These are phyloP conservation scores for Opisthograptis luteolata DNA, from an alignment of 2,888 invertebrate species.

Conservation along the genomic window DNA sequence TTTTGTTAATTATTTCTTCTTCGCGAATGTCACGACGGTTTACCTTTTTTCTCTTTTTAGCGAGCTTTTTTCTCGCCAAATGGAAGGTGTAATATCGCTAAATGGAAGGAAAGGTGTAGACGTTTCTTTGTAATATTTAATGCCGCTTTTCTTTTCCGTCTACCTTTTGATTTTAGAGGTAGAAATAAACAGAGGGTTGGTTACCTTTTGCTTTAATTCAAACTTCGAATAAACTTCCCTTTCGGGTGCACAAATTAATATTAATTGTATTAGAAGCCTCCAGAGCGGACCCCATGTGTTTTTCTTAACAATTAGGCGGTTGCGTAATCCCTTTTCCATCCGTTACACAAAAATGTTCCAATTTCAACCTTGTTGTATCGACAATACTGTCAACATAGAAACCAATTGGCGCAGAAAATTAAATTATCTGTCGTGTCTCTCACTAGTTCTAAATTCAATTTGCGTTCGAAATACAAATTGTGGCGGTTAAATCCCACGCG, in stretches of 20 bases:
- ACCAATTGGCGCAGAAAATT: slow-evolving; percentile 50
- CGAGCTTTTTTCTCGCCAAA: slow-evolving; percentile 52
- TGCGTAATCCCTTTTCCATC: slow-evolving; percentile 51
- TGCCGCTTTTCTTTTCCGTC: slow-evolving; percentile 38
- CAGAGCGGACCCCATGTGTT: slow-evolving; percentile 75
- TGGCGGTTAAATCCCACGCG: slow-evolving; percentile 65
- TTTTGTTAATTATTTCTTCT: slow-evolving; percentile 80
- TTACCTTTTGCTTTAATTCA: slow-evolving; percentile 33
- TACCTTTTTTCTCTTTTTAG: slow-evolving; percentile 46
- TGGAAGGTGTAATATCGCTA: too few relatives aligned
- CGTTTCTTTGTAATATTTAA: slow-evolving; percentile 56
- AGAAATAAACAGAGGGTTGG: slow-evolving; percentile 21
- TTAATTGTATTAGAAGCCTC: slow-evolving; percentile 78
- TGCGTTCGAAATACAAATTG: slow-evolving; percentile 73
- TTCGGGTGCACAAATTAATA: slow-evolving; percentile 70
- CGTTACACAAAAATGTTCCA: slow-evolving; percentile 42
- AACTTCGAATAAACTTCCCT: slow-evolving; percentile 40
- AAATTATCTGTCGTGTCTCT: slow-evolving; percentile 56
- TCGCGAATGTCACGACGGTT: slow-evolving; percentile 57
- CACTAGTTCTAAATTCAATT: slow-evolving; percentile 73
- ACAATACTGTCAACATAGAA: slow-evolving; percentile 46
- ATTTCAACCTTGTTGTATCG: slow-evolving; percentile 45
- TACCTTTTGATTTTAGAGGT: slow-evolving; percentile 24
- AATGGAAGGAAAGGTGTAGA: slow-evolving; percentile 50
- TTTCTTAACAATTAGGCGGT: slow-evolving; percentile 77